A percentile compares a stretch with the other conserved stretches of the same genome.
phyloP scores from a whole-genome alignment of 2,113 vertebrate species.

The Alligator sinensis region DNA sequence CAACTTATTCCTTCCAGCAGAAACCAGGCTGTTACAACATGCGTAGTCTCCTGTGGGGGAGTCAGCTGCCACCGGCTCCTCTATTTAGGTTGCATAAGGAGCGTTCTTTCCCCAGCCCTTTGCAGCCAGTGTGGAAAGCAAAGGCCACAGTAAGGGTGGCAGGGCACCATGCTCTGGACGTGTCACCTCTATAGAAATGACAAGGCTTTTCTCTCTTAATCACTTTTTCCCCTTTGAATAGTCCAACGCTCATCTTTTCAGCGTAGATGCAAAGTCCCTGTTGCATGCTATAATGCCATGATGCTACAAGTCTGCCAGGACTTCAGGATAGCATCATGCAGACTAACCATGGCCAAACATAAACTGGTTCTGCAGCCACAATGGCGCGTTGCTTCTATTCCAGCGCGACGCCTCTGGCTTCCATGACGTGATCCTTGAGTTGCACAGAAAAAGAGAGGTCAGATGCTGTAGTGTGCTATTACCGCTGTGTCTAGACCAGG shows the following conservation, averaged over 20 bases:
- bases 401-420: background rate
- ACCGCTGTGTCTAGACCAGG: background rate
- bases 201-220: background rate
- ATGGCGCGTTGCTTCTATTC: background rate
- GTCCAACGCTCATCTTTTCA: background rate
- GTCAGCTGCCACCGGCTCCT: background rate
- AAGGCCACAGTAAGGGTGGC: background rate
- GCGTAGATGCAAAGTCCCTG: background rate
- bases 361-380: background rate
- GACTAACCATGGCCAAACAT: background rate
- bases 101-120: too few relatives aligned
- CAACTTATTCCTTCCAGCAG: conserved; percentile 1
- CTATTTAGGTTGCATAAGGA: background rate
- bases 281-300: background rate
- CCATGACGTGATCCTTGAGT: background rate
- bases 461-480: background rate
- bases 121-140: background rate
- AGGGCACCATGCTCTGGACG: background rate
- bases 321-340: background rate
- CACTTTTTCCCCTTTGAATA: background rate
- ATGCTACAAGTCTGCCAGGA: background rate
- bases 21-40: background rate
- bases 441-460: too few relatives aligned
- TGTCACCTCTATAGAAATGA: background rate
- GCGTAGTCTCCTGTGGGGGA: background rate